Evolutionary conservation across 2,113 vertebrate genomes (phyloP), one percentile per base, ranked within the genome.

Genomic region (Anoura caudifer): DNA sequence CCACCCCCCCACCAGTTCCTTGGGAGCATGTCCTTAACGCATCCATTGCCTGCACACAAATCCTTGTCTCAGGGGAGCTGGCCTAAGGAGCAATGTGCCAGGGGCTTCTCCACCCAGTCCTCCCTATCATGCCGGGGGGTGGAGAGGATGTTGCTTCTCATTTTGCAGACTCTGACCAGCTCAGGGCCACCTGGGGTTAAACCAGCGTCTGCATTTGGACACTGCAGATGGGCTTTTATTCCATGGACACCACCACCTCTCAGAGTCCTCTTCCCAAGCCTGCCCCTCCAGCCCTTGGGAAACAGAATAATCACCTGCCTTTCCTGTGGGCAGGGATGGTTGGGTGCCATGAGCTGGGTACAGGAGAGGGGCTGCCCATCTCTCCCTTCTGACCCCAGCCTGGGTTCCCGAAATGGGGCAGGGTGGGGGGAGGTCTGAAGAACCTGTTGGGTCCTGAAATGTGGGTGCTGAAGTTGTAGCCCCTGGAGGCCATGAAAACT

Each of bases 91-190:
- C 22, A 4, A 31, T 52, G 43, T 11, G 11, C 73, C 36, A n/a
- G 20, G 19, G 67, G 26, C 12, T 7, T 45, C 41, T 86, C 81
- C 22, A 2, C 38, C 65, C 20, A 33, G 38, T 28, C 16, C 22
- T 59, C n/a, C n/a, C 43, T 7, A 4, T 61, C 13, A 3, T 1
- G 0, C 5, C 38, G 47, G 1, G 0, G 33, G 63, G 9, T 0
- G 0, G 12, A 20, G 22, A 26, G 36, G 45, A 54, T 5, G 26
- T 6, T 0, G 0, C 45, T 52, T 72, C 54, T 79, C 41, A 47
- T 65, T 54, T 91, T 26, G 26, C 20, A 61, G 31, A 4, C 69
- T 47, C 67, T n/a, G 52, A 13, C n/a, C 1, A 7, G 10, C 31
- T 45, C 2, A 7, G 4, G 31, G 24, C 26, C 33, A 2, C 33